phyloP scores from a whole-genome alignment of 2,888 invertebrate genomes.

The Synanthedon tipuliformis region DNA sequence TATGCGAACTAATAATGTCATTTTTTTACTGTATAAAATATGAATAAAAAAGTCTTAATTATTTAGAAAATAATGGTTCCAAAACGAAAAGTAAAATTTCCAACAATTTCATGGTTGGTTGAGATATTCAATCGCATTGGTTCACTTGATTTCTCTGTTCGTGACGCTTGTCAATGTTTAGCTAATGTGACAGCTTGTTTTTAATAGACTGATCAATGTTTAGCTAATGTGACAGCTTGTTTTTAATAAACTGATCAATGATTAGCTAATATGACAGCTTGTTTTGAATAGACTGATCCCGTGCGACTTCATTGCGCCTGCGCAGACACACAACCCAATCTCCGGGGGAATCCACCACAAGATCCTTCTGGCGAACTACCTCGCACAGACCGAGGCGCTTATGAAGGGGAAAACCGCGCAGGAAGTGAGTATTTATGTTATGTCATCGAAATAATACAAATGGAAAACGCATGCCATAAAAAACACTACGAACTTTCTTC shows the following conservation, averaged over 20 bases:
- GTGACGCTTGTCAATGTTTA: neutral
- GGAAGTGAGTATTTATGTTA: constrained; percentile 40
- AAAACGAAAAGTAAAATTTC: too few species aligned
- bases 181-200: neutral
- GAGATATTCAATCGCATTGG: too few species aligned
- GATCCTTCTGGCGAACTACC: constrained; percentile 95
- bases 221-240: neutral
- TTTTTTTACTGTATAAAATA: too few species aligned
- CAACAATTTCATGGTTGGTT: too few species aligned
- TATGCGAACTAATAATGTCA: too few species aligned
- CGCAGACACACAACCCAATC: constrained; percentile 90
- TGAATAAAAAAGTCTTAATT: too few species aligned
- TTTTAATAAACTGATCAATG: constrained; percentile 72
- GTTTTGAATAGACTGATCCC: constrained; percentile 79
- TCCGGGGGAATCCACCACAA: constrained; percentile 87
- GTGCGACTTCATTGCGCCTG: constrained; percentile 96
- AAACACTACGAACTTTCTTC: too few species aligned
- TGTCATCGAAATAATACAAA: too few species aligned
- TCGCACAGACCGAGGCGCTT: constrained; percentile 98
- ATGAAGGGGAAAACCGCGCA: constrained; percentile 79
- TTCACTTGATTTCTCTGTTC: too few species aligned
- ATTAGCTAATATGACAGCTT: neutral
- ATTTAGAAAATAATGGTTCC: too few species aligned
- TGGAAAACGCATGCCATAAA: too few species aligned
- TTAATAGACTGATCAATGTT: constrained; percentile 77